Evolutionary conservation across 2,888 invertebrate species (phyloP).

Genomic region (Petrophora chlorosata): DNA sequence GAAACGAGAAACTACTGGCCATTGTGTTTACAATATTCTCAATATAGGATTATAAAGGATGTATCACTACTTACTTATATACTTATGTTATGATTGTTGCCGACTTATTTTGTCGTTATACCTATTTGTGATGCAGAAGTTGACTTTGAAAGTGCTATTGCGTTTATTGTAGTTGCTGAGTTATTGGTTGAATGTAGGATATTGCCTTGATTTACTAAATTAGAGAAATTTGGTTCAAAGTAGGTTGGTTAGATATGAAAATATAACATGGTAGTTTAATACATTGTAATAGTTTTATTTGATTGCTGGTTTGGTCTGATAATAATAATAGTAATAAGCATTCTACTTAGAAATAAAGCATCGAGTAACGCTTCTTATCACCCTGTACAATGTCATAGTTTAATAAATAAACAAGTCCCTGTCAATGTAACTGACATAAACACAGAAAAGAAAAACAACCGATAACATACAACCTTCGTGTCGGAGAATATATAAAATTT

Average conservation of each 20-base stretch:
- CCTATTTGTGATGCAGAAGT: not conserved
- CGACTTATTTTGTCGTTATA: constrained; percentile 48
- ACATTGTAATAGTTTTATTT: too few relatives aligned
- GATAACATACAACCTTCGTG: constrained; percentile 51
- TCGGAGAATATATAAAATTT: constrained; percentile 66
- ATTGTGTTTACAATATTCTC: constrained; percentile 49
- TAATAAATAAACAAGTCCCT: constrained; percentile 25
- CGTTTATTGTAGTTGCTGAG: not conserved
- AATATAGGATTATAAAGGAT: constrained; percentile 50
- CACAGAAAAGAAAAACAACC: constrained; percentile 46
- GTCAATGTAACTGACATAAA: constrained; percentile 49
- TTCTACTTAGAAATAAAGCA: too few relatives aligned
- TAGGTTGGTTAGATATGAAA: too few relatives aligned
- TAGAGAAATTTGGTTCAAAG: too few relatives aligned
- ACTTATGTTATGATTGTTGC: constrained; percentile 49
- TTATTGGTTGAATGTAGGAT: not conserved
- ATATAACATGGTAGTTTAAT: too few relatives aligned
- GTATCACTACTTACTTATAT: constrained; percentile 55
- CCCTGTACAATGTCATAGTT: too few relatives aligned
- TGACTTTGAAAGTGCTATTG: constrained; percentile 6
- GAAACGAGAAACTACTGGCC: constrained; percentile 40
- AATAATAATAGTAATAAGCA: too few relatives aligned
- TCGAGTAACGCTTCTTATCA: too few relatives aligned
- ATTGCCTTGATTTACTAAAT: not conserved
- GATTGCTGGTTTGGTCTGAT: too few relatives aligned